Evolutionary conservation across 2,113 vertebrate species (phyloP).

Genomic region (Percopsis transmontana): DNA sequence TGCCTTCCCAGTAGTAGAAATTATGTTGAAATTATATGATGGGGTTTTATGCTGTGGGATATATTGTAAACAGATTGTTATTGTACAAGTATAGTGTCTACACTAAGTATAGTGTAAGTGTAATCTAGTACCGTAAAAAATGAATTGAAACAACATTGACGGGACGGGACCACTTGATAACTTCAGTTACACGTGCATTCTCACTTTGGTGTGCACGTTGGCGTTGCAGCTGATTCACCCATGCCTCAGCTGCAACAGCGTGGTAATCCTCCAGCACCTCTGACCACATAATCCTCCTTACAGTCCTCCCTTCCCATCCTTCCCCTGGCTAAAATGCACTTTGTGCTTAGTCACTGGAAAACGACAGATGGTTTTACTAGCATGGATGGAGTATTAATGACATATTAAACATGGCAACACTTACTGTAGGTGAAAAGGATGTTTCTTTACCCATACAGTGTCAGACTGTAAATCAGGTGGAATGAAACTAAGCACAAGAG

Average conservation of each 20-base stretch:
- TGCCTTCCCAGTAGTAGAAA: not conserved
- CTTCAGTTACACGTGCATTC: too few relatives aligned
- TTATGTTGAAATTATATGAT: not conserved
- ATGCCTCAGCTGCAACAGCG: too few relatives aligned
- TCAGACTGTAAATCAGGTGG: constrained; percentile 10
- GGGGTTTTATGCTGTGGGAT: not conserved
- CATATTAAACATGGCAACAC: constrained; percentile 12
- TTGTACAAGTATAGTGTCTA: too few relatives aligned
- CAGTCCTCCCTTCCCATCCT: constrained; percentile 12
- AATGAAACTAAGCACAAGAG: constrained; percentile 18
- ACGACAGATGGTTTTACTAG: constrained; percentile 23
- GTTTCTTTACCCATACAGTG: constrained; percentile 16
- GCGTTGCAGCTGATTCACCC: too few relatives aligned
- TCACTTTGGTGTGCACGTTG: too few relatives aligned
- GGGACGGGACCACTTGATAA: too few relatives aligned
- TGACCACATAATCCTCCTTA: constrained; percentile 55
- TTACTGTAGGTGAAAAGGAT: constrained; percentile 1
- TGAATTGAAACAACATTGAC: too few relatives aligned
- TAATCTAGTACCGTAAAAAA: too few relatives aligned
- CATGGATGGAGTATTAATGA: constrained; percentile 27
- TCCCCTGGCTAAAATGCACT: constrained; percentile 34
- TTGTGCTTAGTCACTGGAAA: constrained; percentile 56
- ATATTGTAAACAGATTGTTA: not conserved
- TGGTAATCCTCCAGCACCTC: constrained; percentile 45
- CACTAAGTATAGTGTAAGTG: too few relatives aligned